phyloP scores from a whole-genome alignment of 2,888 invertebrate species.

The Andrena chrysosceles region DNA sequence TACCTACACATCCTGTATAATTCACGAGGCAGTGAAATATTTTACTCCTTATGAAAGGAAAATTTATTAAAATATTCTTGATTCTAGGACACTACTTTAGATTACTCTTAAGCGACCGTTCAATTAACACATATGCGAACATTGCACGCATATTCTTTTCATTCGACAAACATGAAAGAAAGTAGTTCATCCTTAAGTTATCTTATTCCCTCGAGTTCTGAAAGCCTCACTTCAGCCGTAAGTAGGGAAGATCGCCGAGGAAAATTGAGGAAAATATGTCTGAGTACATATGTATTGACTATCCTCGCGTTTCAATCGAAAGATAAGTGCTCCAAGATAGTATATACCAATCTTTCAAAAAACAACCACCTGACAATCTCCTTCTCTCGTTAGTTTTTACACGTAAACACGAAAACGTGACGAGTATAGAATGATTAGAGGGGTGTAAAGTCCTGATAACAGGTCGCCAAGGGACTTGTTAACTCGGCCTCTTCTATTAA shows the following conservation, averaged over 20 bases:
- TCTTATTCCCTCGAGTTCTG: background rate
- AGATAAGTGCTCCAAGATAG: background rate
- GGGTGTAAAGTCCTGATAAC: background rate
- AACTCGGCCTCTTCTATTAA: slow-evolving; percentile 42
- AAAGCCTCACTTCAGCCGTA: background rate
- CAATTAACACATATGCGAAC: background rate
- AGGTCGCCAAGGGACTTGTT: slow-evolving; percentile 7
- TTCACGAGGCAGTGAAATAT: background rate
- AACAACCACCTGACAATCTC: background rate
- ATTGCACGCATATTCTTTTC: background rate
- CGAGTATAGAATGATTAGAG: background rate
- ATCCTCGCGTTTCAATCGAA: background rate
- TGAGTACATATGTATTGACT: background rate
- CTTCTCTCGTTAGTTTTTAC: background rate
- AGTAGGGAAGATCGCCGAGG: background rate
- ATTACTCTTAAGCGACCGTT: background rate
- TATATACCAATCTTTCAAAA: background rate
- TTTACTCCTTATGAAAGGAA: background rate
- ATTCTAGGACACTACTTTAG: background rate
- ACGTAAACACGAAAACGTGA: background rate
- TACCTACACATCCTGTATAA: background rate
- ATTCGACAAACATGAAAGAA: background rate
- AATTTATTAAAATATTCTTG: too few species aligned
- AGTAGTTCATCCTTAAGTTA: background rate
- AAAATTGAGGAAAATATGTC: background rate